Base-by-base conservation (phyloP, 2,888 invertebrate species). In the Lochmaea capreae region DNA sequence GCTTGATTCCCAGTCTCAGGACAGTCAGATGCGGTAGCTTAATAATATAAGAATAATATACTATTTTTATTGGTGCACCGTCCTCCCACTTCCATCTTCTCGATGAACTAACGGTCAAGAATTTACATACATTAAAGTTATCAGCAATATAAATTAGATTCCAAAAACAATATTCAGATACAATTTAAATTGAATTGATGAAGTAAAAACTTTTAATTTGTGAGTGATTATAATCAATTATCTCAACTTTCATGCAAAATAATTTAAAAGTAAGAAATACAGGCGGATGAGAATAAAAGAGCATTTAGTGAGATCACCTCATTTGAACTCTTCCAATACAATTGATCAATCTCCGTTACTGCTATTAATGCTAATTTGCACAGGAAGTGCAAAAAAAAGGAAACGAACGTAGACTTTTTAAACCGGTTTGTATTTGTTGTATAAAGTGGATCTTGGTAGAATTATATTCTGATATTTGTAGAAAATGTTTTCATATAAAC, bases 321-420 rank as follows among this genome's bases (percentile, higher is more conserved):
- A 9, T 54, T 54, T 54, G 18, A 10, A 54, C 2, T 54, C 16
- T 54, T 54, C 16, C 54, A 54, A 54, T 54, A 54, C 54, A 54
- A 54, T 18, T 16, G 54, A 54, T 54, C 54, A 54, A 54, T 54
- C 54, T 54, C 54, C 10, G 18, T 49, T 49, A n/a, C 49, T 16
- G 54, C 16, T 54, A 6, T n/a, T 14, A 49, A 49, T 49, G 54
- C 54, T 54, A 54, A 18, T 54, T 54, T 54, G 18, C 54, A 18
- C 18, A 54, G 54, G 54, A 54, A 54, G 16, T 16, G 16, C 16
- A 54, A 54, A 54, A 18, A 54, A 18, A 54, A 33, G 49, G 8
- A n/a, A 54, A 54, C 2, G 8, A 54, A 54, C 18, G 16, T 54
- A 18, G 18, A 54, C 18, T 54, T 18, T 54, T 18, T 18, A 9